Evolutionary conservation across 1,140 invertebrate genomes (phyloP).

Genomic region (Drosophila ohnishii): DNA sequence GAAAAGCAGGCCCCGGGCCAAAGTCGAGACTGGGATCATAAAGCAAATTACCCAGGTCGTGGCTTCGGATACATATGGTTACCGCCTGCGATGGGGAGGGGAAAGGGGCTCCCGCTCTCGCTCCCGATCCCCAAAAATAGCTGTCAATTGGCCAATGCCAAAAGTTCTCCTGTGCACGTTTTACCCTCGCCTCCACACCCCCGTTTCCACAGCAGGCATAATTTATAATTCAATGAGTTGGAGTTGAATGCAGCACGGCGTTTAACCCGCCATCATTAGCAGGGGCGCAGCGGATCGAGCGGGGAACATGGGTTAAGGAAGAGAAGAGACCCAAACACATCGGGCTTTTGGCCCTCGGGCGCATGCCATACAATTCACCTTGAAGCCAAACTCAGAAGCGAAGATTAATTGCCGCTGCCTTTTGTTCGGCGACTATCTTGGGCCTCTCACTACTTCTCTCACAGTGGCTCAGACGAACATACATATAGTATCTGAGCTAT

Average conservation of each 20-base stretch:
- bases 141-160: conserved; percentile 73
- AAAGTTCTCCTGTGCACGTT: conserved; percentile 66
- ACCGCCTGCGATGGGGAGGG: neutral
- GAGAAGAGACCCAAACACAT: conserved; percentile 20
- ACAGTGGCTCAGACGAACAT: conserved; percentile 15
- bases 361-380: conserved; percentile 79
- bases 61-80: conserved; percentile 47
- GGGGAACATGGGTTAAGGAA: conserved; percentile 23
- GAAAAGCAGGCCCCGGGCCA: conserved; percentile 19
- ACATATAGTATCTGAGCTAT: conserved; percentile 57
- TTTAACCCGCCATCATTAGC: conserved; percentile 59
- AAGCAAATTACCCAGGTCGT: conserved; percentile 71
- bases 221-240: conserved; percentile 81
- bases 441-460: conserved; percentile 18
- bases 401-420: conserved; percentile 79
- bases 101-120: neutral
- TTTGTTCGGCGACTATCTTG: conserved; percentile 66
- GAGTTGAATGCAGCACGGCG: conserved; percentile 72
- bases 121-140: conserved; percentile 52
- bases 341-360: conserved; percentile 59
- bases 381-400: conserved; percentile 78
- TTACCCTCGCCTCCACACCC: conserved; percentile 23
- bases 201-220: conserved; percentile 40
- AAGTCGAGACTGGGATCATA: conserved; percentile 57
- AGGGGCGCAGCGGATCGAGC: neutral